These are phyloP conservation scores for Stichopus chloronotus DNA, from an alignment of 35 echinoderm and acorn worm genomes.

Conservation along the genomic window DNA sequence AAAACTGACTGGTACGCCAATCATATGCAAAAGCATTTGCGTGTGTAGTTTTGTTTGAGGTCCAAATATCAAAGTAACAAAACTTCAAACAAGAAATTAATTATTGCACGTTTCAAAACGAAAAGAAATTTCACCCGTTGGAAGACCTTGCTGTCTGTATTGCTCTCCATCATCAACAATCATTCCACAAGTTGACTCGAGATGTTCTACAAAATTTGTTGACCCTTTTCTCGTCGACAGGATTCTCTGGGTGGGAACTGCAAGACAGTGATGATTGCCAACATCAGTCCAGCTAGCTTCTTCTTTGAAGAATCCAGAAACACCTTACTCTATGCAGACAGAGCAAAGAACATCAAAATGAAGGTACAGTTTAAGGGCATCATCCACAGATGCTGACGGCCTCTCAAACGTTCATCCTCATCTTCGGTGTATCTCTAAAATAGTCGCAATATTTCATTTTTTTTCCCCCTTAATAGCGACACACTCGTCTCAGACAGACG, in stretches of 20 bases:
- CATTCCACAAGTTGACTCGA: not conserved
- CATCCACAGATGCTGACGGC: not conserved
- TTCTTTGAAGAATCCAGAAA: conserved; percentile 97
- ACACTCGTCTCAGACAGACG: too few species aligned
- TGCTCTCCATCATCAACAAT: not conserved
- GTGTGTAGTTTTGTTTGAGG: too few species aligned
- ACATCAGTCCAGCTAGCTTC: conserved; percentile 90
- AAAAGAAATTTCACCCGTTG: too few species aligned
- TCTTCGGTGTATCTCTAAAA: not conserved
- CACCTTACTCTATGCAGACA: conserved; percentile 95
- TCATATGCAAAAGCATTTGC: too few species aligned
- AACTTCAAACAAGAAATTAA: too few species aligned
- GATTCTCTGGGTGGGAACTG: conserved; percentile 99
- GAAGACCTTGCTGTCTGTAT: too few species aligned
- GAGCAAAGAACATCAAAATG: conserved; percentile 97
- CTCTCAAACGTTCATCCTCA: not conserved
- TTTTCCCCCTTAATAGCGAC: too few species aligned
- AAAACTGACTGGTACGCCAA: too few species aligned
- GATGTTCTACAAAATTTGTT: not conserved
- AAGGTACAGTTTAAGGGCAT: conserved; percentile 61
- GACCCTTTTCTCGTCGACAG: conserved; percentile 13
- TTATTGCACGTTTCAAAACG: too few species aligned
- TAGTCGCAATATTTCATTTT: too few species aligned
- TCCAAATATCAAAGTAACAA: too few species aligned
- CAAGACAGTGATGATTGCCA: conserved; percentile 96